Evolutionary conservation across 2,113 vertebrate genomes (phyloP), one percentile per base, ranked within the genome.

Genomic region (Microcebus murinus): DNA sequence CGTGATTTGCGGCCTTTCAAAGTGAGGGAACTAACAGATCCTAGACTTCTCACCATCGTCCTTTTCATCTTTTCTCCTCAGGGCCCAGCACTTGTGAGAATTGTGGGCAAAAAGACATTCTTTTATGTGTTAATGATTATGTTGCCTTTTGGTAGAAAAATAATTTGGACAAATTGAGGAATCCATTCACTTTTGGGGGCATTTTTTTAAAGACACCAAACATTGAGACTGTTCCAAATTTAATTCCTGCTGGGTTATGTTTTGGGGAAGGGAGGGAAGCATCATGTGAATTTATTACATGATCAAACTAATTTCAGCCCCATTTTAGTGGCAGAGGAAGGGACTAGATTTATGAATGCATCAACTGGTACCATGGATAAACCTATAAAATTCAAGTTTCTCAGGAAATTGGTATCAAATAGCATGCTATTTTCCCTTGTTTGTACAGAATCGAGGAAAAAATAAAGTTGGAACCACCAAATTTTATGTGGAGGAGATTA

Each of bases 1-100:
- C 94, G 87, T 95, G 96, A 98, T 97, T 97, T 97, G 96, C 98
- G 90, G 77, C 67, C 97, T 96, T 97, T 96, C 31, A 2, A 95
- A 96, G 84, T 82, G 73, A 96, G 68, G 90, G 90, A 97, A 87
- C 81, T 81, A 94, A 91, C 68, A 96, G 87, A 61, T 79, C 70
- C 17, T 11, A 55, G 68, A 71, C 90, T 97, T 97, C 94, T 97
- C 94, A 86, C 92, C 79, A 74, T 73, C 31, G 1, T 68, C 12
- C 81, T 97, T 97, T 97, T 97, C 92, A 96, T 96, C 96, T 95
- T 87, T 20, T 21, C 21, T 94, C 92, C 80, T 87, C 31, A 68
- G 74, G 90, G 42, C 79, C 57, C 84, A 96, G 77, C 87, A 82
- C 88, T 81, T 94, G 95, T 93, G 90, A 88, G 90, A 90, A 80